Evolutionary conservation across 2,113 vertebrate species (phyloP).

Genomic region (Passer domesticus): DNA sequence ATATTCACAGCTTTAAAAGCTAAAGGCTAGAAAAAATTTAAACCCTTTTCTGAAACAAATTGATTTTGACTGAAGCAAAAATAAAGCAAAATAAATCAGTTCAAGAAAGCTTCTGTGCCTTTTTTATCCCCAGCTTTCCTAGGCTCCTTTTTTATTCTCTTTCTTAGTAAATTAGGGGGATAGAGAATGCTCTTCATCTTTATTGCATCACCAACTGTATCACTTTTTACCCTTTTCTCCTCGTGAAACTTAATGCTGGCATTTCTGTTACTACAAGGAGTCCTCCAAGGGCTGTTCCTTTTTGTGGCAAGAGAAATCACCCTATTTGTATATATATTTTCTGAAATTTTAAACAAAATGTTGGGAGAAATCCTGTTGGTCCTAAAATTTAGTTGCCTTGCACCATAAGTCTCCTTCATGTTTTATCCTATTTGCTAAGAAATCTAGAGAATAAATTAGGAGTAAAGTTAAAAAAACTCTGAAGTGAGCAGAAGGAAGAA

Average conservation of each 20-base stretch:
- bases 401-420: fast-evolving
- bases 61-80: neutral
- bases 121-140: neutral
- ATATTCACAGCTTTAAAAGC: neutral
- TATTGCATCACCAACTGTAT: neutral
- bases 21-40: neutral
- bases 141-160: neutral
- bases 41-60: neutral
- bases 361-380: neutral
- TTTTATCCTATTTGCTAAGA: neutral
- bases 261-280: neutral
- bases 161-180: neutral
- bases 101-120: neutral
- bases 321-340: neutral
- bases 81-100: neutral
- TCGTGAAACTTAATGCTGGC: neutral
- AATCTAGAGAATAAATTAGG: neutral
- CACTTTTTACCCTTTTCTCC: neutral
- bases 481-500: neutral
- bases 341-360: neutral
- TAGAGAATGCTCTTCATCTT: neutral
- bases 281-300: neutral
- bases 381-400: neutral
- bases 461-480: neutral
- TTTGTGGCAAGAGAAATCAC: neutral